phyloP scores from a whole-genome alignment of 1,140 invertebrate genomes.

The Ceratitis capitata region DNA sequence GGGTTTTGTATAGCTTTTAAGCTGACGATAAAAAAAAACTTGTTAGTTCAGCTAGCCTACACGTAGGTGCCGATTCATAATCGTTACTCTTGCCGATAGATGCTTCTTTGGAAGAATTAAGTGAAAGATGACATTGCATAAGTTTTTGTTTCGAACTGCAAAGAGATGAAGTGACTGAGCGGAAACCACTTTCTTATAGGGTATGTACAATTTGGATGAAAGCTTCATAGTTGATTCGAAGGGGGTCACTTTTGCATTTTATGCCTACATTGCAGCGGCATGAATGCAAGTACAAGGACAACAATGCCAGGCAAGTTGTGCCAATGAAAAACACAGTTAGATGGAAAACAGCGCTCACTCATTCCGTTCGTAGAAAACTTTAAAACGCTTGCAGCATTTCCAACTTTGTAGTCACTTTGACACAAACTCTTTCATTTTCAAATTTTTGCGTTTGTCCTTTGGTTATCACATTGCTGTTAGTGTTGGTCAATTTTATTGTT shows the following conservation, averaged over 20 bases:
- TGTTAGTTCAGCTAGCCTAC: too few species aligned
- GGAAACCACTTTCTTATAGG: too few species aligned
- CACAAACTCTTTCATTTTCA: slow-evolving; percentile 32
- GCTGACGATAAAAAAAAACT: too few species aligned
- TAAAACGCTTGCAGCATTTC: slow-evolving; percentile 9
- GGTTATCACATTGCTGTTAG: slow-evolving; percentile 20
- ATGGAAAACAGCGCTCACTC: background rate
- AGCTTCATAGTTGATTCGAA: background rate
- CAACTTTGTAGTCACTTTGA: background rate
- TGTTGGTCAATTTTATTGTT: slow-evolving; percentile 8
- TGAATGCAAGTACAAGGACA: slow-evolving; percentile 7
- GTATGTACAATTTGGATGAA: background rate
- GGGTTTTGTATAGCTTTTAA: too few species aligned
- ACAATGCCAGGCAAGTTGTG: background rate
- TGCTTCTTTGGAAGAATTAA: too few species aligned
- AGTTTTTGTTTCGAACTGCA: too few species aligned
- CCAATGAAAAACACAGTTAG: background rate
- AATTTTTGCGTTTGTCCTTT: slow-evolving; percentile 18
- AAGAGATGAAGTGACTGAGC: too few species aligned
- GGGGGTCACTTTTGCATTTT: slow-evolving; percentile 9
- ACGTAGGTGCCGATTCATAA: too few species aligned
- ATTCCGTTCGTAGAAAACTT: background rate
- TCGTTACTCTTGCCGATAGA: too few species aligned
- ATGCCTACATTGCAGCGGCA: slow-evolving; percentile 3
- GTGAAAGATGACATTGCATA: too few species aligned